These are phyloP conservation scores for Macrocentrus cingulum DNA, from an alignment of 1,140 invertebrate genomes.

Conservation along the genomic window DNA sequence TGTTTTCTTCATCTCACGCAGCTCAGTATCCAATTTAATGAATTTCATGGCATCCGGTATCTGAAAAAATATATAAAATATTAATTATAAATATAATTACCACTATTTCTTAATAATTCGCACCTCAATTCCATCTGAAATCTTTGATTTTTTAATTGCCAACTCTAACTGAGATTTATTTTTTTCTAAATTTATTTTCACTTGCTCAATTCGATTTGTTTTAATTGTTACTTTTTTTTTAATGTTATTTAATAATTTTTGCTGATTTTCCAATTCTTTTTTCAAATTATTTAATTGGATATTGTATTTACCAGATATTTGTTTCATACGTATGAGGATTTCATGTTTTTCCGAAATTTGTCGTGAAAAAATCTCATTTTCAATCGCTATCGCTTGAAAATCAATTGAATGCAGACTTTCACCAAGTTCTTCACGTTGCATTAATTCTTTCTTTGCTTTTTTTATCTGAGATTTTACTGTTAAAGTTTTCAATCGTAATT, in stretches of 20 bases:
- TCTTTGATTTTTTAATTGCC: slow-evolving; percentile 38
- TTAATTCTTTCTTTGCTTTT: slow-evolving; percentile 56
- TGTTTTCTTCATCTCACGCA: slow-evolving; percentile 55
- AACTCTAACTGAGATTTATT: slow-evolving; percentile 46
- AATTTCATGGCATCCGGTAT: slow-evolving; percentile 63
- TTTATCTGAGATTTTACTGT: slow-evolving; percentile 57
- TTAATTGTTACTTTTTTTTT: slow-evolving; percentile 39
- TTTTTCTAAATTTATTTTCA: slow-evolving; percentile 19
- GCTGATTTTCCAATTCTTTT: slow-evolving; percentile 54
- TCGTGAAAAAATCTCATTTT: slow-evolving; percentile 54
- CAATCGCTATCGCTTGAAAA: slow-evolving; percentile 62
- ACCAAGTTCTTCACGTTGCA: slow-evolving; percentile 55
- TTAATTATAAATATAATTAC: background rate
- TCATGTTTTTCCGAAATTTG: slow-evolving; percentile 56
- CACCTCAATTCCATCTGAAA: slow-evolving; percentile 43
- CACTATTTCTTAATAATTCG: slow-evolving; percentile 45
- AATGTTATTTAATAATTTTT: slow-evolving; percentile 43
- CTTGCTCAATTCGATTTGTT: slow-evolving; percentile 31
- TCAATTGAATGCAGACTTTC: slow-evolving; percentile 58
- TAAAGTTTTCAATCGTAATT: slow-evolving; percentile 56
- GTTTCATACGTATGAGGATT: slow-evolving; percentile 56
- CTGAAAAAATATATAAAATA: slow-evolving; percentile 26
- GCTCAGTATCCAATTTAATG: slow-evolving; percentile 56
- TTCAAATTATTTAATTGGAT: slow-evolving; percentile 57
- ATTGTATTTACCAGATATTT: slow-evolving; percentile 47